These are phyloP conservation scores for Monochamus saltuarius DNA, from an alignment of 1,140 invertebrate species.

Conservation along the genomic window DNA sequence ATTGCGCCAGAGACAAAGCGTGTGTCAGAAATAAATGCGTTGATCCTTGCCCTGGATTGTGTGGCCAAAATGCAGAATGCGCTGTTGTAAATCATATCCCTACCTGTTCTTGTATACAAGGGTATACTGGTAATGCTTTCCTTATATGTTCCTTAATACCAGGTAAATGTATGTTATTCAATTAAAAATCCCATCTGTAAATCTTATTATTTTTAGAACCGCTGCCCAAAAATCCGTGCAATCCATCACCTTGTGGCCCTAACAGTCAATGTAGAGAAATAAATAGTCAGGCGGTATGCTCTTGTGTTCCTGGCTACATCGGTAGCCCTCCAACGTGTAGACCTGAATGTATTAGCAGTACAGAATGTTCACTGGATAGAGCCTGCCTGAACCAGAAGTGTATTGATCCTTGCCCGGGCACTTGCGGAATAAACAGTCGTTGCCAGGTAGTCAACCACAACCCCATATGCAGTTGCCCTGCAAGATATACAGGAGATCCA, in stretches of 20 bases:
- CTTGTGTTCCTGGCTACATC: slow-evolving; percentile 64
- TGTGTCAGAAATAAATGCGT: slow-evolving; percentile 70
- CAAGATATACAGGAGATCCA: slow-evolving; percentile 65
- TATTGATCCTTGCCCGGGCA: slow-evolving; percentile 70
- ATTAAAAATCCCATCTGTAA: slow-evolving; percentile 6
- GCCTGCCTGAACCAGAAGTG: slow-evolving; percentile 76
- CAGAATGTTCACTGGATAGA: slow-evolving; percentile 65
- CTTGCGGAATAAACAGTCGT: slow-evolving; percentile 60
- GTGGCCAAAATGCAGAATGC: slow-evolving; percentile 67
- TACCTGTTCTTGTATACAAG: slow-evolving; percentile 68
- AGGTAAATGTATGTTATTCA: slow-evolving; percentile 48
- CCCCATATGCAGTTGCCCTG: slow-evolving; percentile 64
- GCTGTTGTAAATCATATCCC: slow-evolving; percentile 69
- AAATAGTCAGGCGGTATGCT: slow-evolving; percentile 66
- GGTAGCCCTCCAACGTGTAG: slow-evolving; percentile 70
- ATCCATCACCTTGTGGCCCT: slow-evolving; percentile 66
- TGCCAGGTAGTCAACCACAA: slow-evolving; percentile 64
- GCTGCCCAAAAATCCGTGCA: slow-evolving; percentile 57
- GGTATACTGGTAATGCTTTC: slow-evolving; percentile 65
- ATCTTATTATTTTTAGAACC: slow-evolving; percentile 8
- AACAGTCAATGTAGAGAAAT: slow-evolving; percentile 64
- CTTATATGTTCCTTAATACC: slow-evolving; percentile 58
- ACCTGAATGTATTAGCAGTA: slow-evolving; percentile 67
- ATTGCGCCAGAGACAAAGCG: slow-evolving; percentile 67
- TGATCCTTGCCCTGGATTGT: slow-evolving; percentile 69